Percentiles rank a stretch among this genome's conserved stretches.
Conservation (phyloP, 2,888 invertebrate genomes). For the Polydrusus tereticollis region DNA sequence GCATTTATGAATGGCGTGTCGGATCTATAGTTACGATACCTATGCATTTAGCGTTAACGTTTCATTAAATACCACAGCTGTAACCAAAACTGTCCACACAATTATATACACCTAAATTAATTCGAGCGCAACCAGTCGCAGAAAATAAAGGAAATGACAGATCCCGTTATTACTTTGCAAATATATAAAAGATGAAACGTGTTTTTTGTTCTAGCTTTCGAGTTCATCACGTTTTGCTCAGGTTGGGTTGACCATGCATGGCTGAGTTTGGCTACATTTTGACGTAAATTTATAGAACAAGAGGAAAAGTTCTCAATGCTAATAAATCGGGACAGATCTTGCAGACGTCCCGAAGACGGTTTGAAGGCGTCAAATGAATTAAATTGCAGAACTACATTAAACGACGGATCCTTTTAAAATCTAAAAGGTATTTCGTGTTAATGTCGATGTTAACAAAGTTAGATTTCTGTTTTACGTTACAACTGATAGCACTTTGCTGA, state of each 20-base stretch:
- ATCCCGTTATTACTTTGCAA: conserved; percentile 11
- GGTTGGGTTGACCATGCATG: neutral
- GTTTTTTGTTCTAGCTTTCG: neutral
- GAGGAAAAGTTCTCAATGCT: neutral
- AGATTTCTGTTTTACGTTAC: conserved; percentile 14
- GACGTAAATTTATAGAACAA: no score
- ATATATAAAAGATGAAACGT: neutral
- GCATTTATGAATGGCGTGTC: no score
- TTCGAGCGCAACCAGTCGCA: conserved; percentile 6
- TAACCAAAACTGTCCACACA: neutral
- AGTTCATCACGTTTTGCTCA: conserved; percentile 11
- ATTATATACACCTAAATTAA: conserved; percentile 7
- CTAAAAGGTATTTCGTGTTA: conserved; percentile 21
- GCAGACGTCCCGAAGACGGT: neutral
- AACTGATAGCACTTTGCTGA: conserved; percentile 3
- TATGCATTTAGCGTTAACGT: no score
- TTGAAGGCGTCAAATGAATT: neutral
- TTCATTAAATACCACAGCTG: neutral
- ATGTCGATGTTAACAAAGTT: conserved; percentile 18
- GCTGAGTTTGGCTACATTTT: neutral
- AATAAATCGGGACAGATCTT: neutral
- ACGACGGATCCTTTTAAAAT: conserved; percentile 4
- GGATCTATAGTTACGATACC: no score
- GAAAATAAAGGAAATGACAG: conserved; percentile 7
- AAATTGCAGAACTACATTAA: conserved; percentile 5